Evolutionary conservation across 2,113 vertebrate species (phyloP).

Genomic region (Verasper variegatus): DNA sequence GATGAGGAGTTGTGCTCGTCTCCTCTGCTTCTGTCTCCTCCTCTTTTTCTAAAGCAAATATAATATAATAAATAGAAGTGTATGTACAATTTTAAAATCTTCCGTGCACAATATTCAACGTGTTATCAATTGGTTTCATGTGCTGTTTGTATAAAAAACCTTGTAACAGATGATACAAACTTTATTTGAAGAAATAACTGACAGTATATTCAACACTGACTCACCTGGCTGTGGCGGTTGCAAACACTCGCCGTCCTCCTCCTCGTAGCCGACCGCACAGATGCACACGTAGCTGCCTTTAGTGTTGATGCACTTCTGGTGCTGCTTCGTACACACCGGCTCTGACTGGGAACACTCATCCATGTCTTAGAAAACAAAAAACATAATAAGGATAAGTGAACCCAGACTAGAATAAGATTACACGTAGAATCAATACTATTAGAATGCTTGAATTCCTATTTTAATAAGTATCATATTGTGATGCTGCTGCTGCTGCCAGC

Average conservation of each 20-base stretch:
- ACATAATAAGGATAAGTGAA: not conserved
- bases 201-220: not conserved
- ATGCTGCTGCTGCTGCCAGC: too few species aligned
- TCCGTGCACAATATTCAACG: not conserved
- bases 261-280: conserved; percentile 85
- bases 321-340: conserved; percentile 73
- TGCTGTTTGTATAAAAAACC: not conserved
- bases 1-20: conserved; percentile 23
- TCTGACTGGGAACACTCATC: conserved; percentile 87
- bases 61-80: not conserved
- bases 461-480: too few species aligned
- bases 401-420: not conserved
- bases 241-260: conserved; percentile 85
- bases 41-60: conserved; percentile 43
- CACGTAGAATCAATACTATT: too few species aligned
- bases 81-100: not conserved
- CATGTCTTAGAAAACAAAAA: conserved; percentile 73
- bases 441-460: too few species aligned
- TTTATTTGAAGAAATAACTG: not conserved
- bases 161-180: not conserved
- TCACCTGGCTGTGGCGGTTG: conserved; percentile 74
- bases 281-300: conserved; percentile 87
- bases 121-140: not conserved
- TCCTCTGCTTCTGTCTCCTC: conserved; percentile 31
- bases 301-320: conserved; percentile 89